These are phyloP conservation scores for Brachycybe producta DNA, from an alignment of 2,888 invertebrate species.

Conservation along the genomic window DNA sequence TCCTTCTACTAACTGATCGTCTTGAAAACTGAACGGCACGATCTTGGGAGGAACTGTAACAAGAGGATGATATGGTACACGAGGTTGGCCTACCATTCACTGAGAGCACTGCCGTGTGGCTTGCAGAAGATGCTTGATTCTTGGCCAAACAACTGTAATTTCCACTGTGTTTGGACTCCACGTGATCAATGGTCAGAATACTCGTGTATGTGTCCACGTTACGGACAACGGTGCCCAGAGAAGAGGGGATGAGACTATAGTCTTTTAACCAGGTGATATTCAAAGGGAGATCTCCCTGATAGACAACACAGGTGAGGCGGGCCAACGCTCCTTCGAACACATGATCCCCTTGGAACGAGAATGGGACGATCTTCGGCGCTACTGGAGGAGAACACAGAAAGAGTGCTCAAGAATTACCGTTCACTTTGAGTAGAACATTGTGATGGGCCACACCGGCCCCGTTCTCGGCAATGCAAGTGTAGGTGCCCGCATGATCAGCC, in stretches of 20 bases:
- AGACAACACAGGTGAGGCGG: constrained; percentile 22
- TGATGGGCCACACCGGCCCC: too few species aligned
- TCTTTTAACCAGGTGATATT: constrained; percentile 56
- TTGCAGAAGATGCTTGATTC: constrained; percentile 19
- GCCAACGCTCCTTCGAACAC: constrained; percentile 22
- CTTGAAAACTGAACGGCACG: constrained; percentile 57
- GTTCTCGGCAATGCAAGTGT: not conserved
- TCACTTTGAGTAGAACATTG: too few species aligned
- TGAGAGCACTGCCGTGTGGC: constrained; percentile 18
- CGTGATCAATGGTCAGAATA: constrained; percentile 20
- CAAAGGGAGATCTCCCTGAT: constrained; percentile 32
- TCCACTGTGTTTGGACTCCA: constrained; percentile 18
- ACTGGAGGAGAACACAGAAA: too few species aligned
- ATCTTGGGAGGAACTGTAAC: constrained; percentile 48
- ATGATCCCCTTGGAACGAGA: constrained; percentile 15
- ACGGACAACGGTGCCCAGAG: constrained; percentile 15
- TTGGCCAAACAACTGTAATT: constrained; percentile 19
- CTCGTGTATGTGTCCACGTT: constrained; percentile 20
- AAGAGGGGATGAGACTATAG: constrained; percentile 32
- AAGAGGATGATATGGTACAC: not conserved
- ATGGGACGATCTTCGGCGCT: constrained; percentile 16
- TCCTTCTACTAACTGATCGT: constrained; percentile 61
- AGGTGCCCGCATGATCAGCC: constrained; percentile 3
- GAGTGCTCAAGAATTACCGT: too few species aligned
- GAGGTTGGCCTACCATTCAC: constrained; percentile 21